Conservation (phyloP, 2,113 vertebrate species). For the Meriones unguiculatus region DNA sequence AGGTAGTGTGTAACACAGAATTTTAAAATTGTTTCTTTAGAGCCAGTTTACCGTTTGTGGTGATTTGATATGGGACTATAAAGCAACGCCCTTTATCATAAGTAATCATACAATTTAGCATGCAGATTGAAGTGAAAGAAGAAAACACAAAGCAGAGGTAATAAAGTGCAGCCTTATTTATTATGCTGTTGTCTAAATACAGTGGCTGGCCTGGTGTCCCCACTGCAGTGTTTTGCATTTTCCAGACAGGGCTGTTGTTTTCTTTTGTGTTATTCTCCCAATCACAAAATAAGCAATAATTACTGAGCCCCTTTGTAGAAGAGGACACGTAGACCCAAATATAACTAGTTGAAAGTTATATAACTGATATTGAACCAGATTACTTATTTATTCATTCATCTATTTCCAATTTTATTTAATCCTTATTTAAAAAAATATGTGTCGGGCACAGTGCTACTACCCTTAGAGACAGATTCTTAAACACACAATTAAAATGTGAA, state of each 20-base stretch:
- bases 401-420: conserved; percentile 40
- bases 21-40: conserved; percentile 44
- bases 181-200: background rate
- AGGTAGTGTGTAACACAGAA: background rate
- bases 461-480: conserved; percentile 23
- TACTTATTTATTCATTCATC: conserved; percentile 30
- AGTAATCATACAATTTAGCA: background rate
- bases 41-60: conserved; percentile 1
- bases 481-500: conserved; percentile 46
- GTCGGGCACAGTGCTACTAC: background rate
- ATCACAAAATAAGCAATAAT: conserved; percentile 6
- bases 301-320: conserved; percentile 28
- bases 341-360: conserved; percentile 31
- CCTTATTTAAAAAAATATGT: conserved; percentile 28
- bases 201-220: background rate
- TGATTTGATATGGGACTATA: background rate
- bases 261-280: conserved; percentile 37
- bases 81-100: background rate
- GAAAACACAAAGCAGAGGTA: background rate
- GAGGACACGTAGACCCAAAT: conserved; percentile 14
- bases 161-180: background rate
- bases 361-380: conserved; percentile 18
- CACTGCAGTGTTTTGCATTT: background rate
- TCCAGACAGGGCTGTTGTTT: background rate
- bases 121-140: background rate